Evolutionary conservation across 2,888 invertebrate genomes (phyloP).

Genomic region (Meteorus cinctellus): DNA sequence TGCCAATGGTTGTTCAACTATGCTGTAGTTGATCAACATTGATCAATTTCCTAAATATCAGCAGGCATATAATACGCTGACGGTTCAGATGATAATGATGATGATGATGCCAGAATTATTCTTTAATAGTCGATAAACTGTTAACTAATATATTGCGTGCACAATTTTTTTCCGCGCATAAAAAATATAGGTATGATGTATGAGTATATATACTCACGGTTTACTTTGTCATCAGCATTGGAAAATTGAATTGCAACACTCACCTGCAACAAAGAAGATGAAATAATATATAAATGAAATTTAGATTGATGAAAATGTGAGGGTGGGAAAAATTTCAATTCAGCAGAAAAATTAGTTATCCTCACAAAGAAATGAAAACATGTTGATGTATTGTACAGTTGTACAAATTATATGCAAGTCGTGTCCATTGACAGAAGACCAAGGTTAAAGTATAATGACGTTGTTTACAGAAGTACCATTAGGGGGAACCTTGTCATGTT

Average conservation of each 20-base stretch:
- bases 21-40: constrained; percentile 54
- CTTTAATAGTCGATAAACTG: not conserved
- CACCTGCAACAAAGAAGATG: constrained; percentile 57
- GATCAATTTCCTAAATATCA: constrained; percentile 48
- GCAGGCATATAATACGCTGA: constrained; percentile 46
- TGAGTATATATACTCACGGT: too few species aligned
- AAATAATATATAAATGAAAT: not conserved
- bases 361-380: not conserved
- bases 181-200: too few species aligned
- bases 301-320: too few species aligned
- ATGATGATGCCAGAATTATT: not conserved
- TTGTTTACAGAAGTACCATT: constrained; percentile 41
- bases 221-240: not conserved
- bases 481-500: constrained; percentile 8
- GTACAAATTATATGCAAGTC: not conserved
- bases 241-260: constrained; percentile 42
- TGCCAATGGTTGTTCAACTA: constrained; percentile 45
- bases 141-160: not conserved
- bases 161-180: not conserved
- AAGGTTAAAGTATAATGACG: constrained; percentile 26
- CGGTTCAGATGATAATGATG: constrained; percentile 20
- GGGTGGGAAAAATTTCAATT: too few species aligned
- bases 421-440: not conserved
- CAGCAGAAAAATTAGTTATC: too few species aligned
- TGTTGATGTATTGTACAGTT: not conserved